phyloP scores from a whole-genome alignment of 2,888 invertebrate genomes.

The Daptonema setosum region DNA sequence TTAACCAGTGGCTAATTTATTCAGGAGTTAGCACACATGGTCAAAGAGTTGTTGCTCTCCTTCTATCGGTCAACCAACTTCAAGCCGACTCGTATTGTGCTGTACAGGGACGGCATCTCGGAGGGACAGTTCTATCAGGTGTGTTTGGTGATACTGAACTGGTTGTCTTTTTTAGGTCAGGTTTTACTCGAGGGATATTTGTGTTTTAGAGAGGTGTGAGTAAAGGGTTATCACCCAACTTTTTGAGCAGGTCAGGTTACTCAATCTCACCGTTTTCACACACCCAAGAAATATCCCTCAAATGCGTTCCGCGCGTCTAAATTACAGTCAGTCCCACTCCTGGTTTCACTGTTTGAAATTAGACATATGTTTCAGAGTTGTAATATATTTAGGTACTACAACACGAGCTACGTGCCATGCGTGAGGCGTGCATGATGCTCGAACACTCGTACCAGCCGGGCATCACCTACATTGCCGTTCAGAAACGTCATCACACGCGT shows the following conservation, averaged over 20 bases:
- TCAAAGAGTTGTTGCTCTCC: slow-evolving; percentile 75
- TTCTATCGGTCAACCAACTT: slow-evolving; percentile 87
- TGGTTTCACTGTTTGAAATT: too few species aligned
- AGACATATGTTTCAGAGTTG: too few species aligned
- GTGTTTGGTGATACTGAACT: slow-evolving; percentile 14
- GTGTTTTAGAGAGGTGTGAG: too few species aligned
- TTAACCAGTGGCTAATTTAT: too few species aligned
- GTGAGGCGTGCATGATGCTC: slow-evolving; percentile 84
- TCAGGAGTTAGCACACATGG: slow-evolving; percentile 1
- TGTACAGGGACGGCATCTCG: slow-evolving; percentile 89
- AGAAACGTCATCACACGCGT: slow-evolving; percentile 89
- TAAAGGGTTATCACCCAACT: too few species aligned
- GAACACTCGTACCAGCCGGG: slow-evolving; percentile 82
- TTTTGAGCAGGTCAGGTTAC: too few species aligned
- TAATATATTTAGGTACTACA: slow-evolving; percentile 68
- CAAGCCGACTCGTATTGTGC: slow-evolving; percentile 91
- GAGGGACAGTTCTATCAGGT: slow-evolving; percentile 89
- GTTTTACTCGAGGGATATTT: not conserved
- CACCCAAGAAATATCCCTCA: too few species aligned
- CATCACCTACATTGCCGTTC: slow-evolving; percentile 82
- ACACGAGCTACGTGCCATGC: slow-evolving; percentile 79
- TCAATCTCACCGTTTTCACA: too few species aligned
- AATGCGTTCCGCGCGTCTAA: too few species aligned
- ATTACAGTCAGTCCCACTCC: too few species aligned
- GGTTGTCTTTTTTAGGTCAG: not conserved